A percentile compares a stretch with the other conserved stretches of the same genome.
phyloP scores from a whole-genome alignment of 2,113 vertebrate genomes.

The Megaleporinus macrocephalus region DNA sequence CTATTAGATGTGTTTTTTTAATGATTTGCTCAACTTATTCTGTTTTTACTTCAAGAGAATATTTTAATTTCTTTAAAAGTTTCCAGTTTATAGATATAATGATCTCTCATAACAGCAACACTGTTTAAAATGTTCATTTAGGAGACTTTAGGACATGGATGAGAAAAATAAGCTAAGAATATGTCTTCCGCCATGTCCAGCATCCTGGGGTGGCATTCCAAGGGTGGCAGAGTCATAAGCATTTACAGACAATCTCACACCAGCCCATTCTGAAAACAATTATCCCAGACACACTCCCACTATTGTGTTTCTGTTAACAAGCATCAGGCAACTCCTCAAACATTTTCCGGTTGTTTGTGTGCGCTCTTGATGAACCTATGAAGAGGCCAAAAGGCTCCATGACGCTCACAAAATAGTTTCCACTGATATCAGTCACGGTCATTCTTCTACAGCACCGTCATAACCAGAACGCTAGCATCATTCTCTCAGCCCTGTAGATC shows the following conservation, averaged over 20 bases:
- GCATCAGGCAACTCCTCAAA: constrained; percentile 64
- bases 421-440: neutral
- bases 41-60: too few species aligned
- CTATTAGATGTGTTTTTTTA: too few species aligned
- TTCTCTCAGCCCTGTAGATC: too few species aligned
- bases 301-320: constrained; percentile 65
- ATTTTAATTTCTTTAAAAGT: too few species aligned
- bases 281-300: constrained; percentile 45
- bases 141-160: neutral
- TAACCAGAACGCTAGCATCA: too few species aligned
- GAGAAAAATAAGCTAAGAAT: neutral
- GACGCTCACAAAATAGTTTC: neutral
- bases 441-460: neutral
- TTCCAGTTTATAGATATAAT: too few species aligned
- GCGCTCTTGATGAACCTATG: neutral
- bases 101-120: too few species aligned
- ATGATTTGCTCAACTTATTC: too few species aligned
- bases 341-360: constrained; percentile 48
- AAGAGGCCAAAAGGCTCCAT: neutral
- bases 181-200: neutral
- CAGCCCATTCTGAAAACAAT: constrained; percentile 42
- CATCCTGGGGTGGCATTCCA: neutral
- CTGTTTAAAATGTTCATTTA: neutral
- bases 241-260: neutral
- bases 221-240: neutral